Base-by-base conservation (phyloP, 2,888 invertebrate species). In the Drosophila atroscutellata region DNA sequence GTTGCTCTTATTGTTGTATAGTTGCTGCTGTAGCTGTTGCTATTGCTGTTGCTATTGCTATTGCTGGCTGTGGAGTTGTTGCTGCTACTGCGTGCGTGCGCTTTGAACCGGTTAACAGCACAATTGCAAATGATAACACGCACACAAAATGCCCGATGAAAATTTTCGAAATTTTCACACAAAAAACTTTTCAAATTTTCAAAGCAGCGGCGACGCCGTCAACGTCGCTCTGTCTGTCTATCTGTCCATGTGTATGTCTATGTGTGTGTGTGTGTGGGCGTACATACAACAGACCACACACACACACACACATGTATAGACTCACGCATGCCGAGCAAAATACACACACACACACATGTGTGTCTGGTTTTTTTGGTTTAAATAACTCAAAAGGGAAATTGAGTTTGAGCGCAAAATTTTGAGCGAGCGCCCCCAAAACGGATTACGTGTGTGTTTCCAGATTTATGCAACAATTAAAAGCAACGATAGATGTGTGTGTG, bases 71-170 rank as follows among this genome's bases (percentile, higher is more conserved):
- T 54, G 58, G 39, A 47, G 45, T 36, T 65, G 51, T 63, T 69
- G 70, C 37, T 63, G 69, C 42, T 68, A 45, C 55, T 69, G 80
- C 79, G 75, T 81, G 74, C 73, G 72, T 71, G 72, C 76, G 81
- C 81, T 81, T 83, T 74, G 77, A 86, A 89, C 90, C 90, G 83
- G 87, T 85, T 80, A 83, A 86, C 90, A 75, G 90, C 85, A 87
- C 87, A 89, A 91, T 87, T 91, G 91, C 89, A 90, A 91, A 91
- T 90, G 90, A 90, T 87, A 88, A 89, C 88, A 82, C 78, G 77
- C 81, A 82, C 73, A 75, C 73, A 63, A 70, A 81, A 80, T 79
- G 81, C 79, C 79, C 77, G 62, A 69, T 81, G 77, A 78, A 90
- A 86, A 81, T 89, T 89, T 90, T 90, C 84, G 82, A 89, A 90